Evolutionary conservation across 2,797 vertebrate species (phyloP).

Genomic region (Tangara arthus): DNA sequence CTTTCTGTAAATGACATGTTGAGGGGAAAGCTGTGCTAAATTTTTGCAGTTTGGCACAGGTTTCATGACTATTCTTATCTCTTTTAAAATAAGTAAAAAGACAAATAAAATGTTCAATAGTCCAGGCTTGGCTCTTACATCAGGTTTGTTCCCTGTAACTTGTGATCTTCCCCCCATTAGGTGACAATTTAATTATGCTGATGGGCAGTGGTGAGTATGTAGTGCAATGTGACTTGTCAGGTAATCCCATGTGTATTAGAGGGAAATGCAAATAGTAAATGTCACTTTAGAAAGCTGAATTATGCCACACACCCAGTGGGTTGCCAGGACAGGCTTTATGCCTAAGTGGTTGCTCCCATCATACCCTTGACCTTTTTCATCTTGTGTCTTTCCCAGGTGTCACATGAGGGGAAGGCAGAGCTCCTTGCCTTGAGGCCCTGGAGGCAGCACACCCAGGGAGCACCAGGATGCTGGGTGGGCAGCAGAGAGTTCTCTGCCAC

Average conservation of each 20-base stretch:
- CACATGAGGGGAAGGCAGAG: neutral
- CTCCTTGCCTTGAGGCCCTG: neutral
- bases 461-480: accelerated
- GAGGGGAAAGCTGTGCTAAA: neutral
- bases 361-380: neutral
- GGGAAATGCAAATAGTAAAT: neutral
- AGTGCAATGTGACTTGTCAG: constrained; percentile 5
- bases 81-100: neutral
- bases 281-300: neutral
- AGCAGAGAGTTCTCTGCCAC: neutral
- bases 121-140: neutral
- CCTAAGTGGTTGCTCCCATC: neutral
- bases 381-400: neutral
- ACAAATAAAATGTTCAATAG: neutral
- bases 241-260: neutral
- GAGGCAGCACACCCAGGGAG: neutral
- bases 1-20: neutral
- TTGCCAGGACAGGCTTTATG: neutral
- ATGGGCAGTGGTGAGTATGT: neutral
- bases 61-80: neutral
- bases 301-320: neutral
- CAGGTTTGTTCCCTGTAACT: neutral
- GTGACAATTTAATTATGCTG: constrained; percentile 47
- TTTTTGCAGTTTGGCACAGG: neutral
- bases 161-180: neutral